These are phyloP conservation scores for Drosophila bifasciata DNA, from an alignment of 1,140 invertebrate genomes.

Conservation along the genomic window DNA sequence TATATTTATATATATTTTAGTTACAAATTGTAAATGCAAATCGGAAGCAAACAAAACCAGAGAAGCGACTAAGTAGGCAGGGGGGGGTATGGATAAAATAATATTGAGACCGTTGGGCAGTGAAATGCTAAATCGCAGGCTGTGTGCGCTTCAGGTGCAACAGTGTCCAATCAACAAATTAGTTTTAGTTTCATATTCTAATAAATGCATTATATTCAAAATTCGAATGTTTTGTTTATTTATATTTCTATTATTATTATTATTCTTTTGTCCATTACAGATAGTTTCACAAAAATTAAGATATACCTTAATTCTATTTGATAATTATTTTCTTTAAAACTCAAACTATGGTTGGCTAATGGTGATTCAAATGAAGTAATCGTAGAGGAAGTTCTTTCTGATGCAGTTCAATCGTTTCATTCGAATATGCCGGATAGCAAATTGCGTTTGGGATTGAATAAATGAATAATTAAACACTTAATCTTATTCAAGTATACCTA, in stretches of 20 bases:
- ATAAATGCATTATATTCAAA: slow-evolving; percentile 54
- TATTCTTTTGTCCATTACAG: too few species aligned
- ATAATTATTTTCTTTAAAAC: too few species aligned
- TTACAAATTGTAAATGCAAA: slow-evolving; percentile 41
- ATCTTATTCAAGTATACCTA: too few species aligned
- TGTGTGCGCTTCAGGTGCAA: slow-evolving; percentile 11
- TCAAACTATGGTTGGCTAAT: too few species aligned
- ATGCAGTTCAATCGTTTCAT: too few species aligned
- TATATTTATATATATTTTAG: slow-evolving; percentile 39
- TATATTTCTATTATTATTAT: not conserved
- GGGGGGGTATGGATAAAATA: slow-evolving; percentile 30
- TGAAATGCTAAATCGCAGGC: slow-evolving; percentile 10
- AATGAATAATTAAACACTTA: too few species aligned
- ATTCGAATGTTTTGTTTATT: slow-evolving; percentile 12
- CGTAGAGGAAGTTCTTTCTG: too few species aligned
- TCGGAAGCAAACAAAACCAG: slow-evolving; percentile 10
- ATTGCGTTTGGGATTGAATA: too few species aligned
- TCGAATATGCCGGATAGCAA: too few species aligned
- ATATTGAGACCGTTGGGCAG: slow-evolving; percentile 37
- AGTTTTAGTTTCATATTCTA: slow-evolving; percentile 50
- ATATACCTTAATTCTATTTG: too few species aligned
- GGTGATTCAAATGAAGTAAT: too few species aligned
- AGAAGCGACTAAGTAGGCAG: slow-evolving; percentile 45
- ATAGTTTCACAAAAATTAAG: too few species aligned
- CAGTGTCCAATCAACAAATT: slow-evolving; percentile 48